Base-by-base conservation (phyloP, 2,888 invertebrate genomes). In the Polydesmus complanatus region DNA sequence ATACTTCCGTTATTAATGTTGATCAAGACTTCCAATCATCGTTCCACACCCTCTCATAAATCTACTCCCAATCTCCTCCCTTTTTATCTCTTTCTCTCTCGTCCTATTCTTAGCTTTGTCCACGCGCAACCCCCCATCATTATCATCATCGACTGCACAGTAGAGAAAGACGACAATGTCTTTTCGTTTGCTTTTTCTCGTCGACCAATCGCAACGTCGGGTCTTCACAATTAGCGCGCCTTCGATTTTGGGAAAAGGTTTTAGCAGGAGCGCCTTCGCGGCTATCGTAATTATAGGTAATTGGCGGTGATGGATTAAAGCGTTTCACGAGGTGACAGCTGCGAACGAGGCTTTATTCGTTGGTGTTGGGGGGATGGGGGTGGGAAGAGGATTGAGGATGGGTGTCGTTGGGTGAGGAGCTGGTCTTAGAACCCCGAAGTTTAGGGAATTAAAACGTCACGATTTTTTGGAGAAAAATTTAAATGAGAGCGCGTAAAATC, bases 281-380 rank as follows among this genome's bases (percentile, higher is more conserved):
- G 37, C 37, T 37, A 37, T 5, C 37, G 26, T 56, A 47, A 56
- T 56, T 48, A 22, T 21, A 48, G 11, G n/a, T 56, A 56, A 56
- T 56, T 56, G 56, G 47, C 11, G 48, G 3, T 56, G 56, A 56
- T 56, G 48, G 56, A 56, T 56, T 56, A 56, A 56, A 48, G 11
- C 11, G 47, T 48, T 18, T 48, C 48, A 56, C 37, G 22, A 11
- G 8, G 22, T 56, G 56, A 56, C 56, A 55, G n/a, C 18, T 11
- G 48, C 18, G 48, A n/a, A 14, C 11, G 48, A 14, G 48, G 48
- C 18, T 11, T 11, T 47, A n/a, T 11, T 47, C 18, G 48, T 11
- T 47, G 48, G 48, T 47, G 48, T 14, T 47, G 48, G 48, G 48
- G 18, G 48, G 18, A 14, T 47, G 48, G 11, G 48, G 18, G 48